Evolutionary conservation across 2,113 vertebrate species (phyloP).

Genomic region (Proterorhinus semilunaris): DNA sequence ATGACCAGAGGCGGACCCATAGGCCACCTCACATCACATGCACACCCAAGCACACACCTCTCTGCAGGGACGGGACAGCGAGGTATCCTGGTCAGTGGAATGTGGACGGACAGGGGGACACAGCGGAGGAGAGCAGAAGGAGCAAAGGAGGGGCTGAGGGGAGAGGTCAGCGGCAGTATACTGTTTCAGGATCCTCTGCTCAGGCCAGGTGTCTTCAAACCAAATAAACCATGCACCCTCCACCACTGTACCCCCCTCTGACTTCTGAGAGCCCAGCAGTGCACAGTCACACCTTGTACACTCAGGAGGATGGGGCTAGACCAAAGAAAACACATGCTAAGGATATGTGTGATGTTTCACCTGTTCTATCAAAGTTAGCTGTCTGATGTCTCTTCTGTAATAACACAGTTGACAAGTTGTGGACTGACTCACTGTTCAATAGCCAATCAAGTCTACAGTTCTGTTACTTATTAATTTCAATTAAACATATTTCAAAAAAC

Average conservation of each 20-base stretch:
- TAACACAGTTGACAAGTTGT: no score
- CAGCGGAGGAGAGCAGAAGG: slow-evolving; percentile 34
- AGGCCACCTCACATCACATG: slow-evolving; percentile 63
- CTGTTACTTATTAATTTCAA: no score
- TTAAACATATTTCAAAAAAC: no score
- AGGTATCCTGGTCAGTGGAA: slow-evolving; percentile 84
- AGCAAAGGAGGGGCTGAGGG: slow-evolving; percentile 12
- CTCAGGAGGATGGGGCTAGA: not conserved
- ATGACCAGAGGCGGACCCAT: slow-evolving; percentile 72
- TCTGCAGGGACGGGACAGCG: slow-evolving; percentile 63
- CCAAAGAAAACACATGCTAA: not conserved
- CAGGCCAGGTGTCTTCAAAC: slow-evolving; percentile 67
- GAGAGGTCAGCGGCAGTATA: slow-evolving; percentile 51
- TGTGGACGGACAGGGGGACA: slow-evolving; percentile 69
- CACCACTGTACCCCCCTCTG: slow-evolving; percentile 42
- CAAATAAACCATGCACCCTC: slow-evolving; percentile 54
- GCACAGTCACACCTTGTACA: slow-evolving; percentile 12
- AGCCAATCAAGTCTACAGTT: no score
- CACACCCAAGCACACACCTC: slow-evolving; percentile 35
- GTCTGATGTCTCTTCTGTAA: no score
- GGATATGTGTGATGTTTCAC: slow-evolving; percentile 6
- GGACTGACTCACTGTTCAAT: no score
- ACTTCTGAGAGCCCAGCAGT: slow-evolving; percentile 28
- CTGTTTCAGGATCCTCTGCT: slow-evolving; percentile 50
- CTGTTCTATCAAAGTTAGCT: not conserved